Evolutionary conservation across 1,140 invertebrate genomes (phyloP), one percentile per base, ranked within the genome.

Genomic region (Paralvinella palmiformis): DNA sequence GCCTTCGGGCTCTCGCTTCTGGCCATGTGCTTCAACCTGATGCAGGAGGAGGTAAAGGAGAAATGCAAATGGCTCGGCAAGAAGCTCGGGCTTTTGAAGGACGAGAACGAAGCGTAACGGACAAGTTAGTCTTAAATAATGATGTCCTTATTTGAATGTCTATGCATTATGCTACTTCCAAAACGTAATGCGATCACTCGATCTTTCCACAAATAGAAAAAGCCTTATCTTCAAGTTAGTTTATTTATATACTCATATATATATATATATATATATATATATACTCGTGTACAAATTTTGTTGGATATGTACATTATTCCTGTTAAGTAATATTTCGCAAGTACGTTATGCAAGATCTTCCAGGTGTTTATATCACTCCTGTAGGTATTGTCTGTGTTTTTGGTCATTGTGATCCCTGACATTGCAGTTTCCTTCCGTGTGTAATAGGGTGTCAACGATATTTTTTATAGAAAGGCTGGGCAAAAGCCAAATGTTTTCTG

Each of bases 1-100:
- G 84, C 95, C 36, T 84, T 95, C 67, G 93, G 93, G 27, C 84
- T 96, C 32, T 89, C 93, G 15, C 80, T 96, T 33, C 88, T 96
- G 68, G 91, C 92, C 1, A 95, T 94, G 91, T 91, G 91, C 59
- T 95, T 94, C 73, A 92, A 90, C 76, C 83, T 96, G 33, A 87
- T 96, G 63, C 92, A 96, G 79, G 91, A 94, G 66, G 91, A 95
- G 77, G 87, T 94, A 1, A 85, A 90, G 41, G 81, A 85, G 66
- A 87, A 88, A 71, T 90, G 88, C 81, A 85, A 85, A 72, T 83
- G 86, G 57, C 78, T 89, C 68, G 88, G 67, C 13, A 31, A 62
- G 22, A 66, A 62, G 41, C 27, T 66, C n/a, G 64, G 64, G 10
- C 24, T 66, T 3, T 24, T 66, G 27, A 61, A 44, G 35, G 45